Evolutionary conservation across 2,888 invertebrate species (phyloP).

Genomic region (Venusia cambrica): DNA sequence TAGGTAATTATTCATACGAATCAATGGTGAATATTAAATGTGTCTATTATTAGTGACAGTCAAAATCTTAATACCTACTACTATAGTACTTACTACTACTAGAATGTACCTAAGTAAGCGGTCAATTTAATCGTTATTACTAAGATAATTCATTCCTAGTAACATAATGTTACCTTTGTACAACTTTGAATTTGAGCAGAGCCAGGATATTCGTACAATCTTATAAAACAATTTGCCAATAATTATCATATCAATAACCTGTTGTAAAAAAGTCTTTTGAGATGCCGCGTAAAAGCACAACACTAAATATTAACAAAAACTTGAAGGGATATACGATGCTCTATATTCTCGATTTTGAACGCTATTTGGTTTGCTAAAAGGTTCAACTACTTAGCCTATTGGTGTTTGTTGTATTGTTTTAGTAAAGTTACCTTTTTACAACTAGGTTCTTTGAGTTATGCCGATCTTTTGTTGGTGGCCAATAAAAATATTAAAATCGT

Average conservation of each 20-base stretch:
- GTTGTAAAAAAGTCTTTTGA: constrained; percentile 22
- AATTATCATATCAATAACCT: constrained; percentile 21
- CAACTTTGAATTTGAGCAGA: too few relatives aligned
- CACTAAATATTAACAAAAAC: constrained; percentile 31
- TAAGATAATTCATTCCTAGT: too few relatives aligned
- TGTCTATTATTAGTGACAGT: too few relatives aligned
- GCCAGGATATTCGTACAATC: constrained; percentile 7
- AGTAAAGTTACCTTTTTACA: constrained; percentile 58
- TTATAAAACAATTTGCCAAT: constrained; percentile 24
- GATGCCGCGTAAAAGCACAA: constrained; percentile 35
- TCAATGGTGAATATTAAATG: too few relatives aligned
- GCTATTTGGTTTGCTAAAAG: constrained; percentile 5
- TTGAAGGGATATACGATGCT: too few relatives aligned
- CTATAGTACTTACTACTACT: too few relatives aligned
- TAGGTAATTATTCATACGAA: too few relatives aligned
- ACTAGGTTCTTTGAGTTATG: constrained; percentile 47
- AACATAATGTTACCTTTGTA: too few relatives aligned
- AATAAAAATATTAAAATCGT: constrained; percentile 49
- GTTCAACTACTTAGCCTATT: constrained; percentile 4
- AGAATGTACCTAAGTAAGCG: too few relatives aligned
- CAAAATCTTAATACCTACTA: too few relatives aligned
- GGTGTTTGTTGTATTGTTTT: constrained; percentile 27
- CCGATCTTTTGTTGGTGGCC: constrained; percentile 49
- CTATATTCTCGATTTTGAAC: constrained; percentile 21
- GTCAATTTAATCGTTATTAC: too few relatives aligned